These are phyloP conservation scores for Buceros bicornis DNA, from an alignment of 2,797 vertebrate genomes.

Conservation along the genomic window DNA sequence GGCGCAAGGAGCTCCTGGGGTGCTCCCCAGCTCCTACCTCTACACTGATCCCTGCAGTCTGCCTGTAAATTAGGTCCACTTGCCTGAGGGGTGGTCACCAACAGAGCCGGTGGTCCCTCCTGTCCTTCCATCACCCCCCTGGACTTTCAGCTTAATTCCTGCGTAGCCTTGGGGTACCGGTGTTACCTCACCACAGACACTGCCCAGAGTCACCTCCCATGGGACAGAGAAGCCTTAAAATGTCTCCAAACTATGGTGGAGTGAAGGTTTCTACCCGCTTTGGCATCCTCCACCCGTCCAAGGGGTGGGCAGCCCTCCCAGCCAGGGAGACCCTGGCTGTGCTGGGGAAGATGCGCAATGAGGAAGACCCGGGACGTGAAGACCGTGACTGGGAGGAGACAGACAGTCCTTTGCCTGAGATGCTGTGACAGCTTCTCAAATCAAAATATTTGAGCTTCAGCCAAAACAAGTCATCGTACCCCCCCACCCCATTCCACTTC, in stretches of 20 bases:
- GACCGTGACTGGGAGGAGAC: fast-evolving
- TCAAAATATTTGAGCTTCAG: not conserved
- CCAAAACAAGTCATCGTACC: not conserved
- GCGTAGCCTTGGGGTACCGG: fast-evolving
- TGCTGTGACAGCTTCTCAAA: not conserved
- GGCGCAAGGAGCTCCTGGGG: not conserved
- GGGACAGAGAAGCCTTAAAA: not conserved
- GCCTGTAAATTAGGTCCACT: not conserved
- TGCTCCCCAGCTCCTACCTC: not conserved
- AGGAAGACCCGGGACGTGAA: fast-evolving
- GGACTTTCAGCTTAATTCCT: not conserved
- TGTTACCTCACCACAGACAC: fast-evolving
- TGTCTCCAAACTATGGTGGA: fast-evolving
- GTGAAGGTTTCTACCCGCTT: not conserved
- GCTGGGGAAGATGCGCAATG: fast-evolving
- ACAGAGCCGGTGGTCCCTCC: not conserved
- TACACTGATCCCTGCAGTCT: too few species aligned
- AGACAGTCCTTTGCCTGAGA: not conserved
- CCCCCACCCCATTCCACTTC: fast-evolving
- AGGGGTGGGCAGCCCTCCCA: too few species aligned
- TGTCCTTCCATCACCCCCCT: not conserved
- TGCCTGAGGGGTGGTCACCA: not conserved
- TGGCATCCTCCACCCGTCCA: fast-evolving
- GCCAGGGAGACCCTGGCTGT: not conserved
- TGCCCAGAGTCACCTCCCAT: not conserved